Evolutionary conservation across 1,140 invertebrate genomes (phyloP), one percentile per base, ranked within the genome.

Genomic region (Rhyacophila brunnea): DNA sequence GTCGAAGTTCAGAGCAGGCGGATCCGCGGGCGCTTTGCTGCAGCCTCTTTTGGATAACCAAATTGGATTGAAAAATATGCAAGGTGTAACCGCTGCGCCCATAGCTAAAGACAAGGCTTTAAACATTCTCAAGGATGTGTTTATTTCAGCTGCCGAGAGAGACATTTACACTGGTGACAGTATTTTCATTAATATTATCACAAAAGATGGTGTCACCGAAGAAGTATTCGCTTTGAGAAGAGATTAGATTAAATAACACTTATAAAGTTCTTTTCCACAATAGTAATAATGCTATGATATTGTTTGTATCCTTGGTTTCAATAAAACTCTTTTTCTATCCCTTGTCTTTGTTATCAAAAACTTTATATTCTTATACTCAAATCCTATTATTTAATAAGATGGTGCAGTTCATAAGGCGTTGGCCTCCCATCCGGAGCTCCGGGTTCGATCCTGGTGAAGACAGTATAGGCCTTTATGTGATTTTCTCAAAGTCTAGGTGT

Each of bases 91-190:
- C 9, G 70, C 75, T 32, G 71, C 73, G 13, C 81, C 83, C 1
- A 68, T 97, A 2, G 83, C 86, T 7, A 73, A 83, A 66, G 94
- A 96, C 43, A 88, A 87, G 65, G 96, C 95, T 4, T 70, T 96
- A 6, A 77, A 81, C 17, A 78, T 99, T 11, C 78, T 98, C 1
- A 96, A 95, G 68, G 97, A 99, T 82, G 90, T 91, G 0, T 99
- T 99, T 70, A 95, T 95, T 60, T 95, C 95, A 51, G 95, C 96
- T 34, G 91, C 96, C 52, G 97, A 99, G 72, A 84, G 97, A 74
- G 96, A 99, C 72, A 98, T 98, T 65, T 91, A 95, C 68, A 97
- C 94, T 68, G 97, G 97, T 55, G 97, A 99, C 81, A 86, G 85
- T 44, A 87, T 99, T 63, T 74, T 83, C 20, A 90, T 99, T 58